Evolutionary conservation across 23 tunicate species (phyloP), one percentile per base, ranked within the genome.

Genomic region (Diplosoma virens): DNA sequence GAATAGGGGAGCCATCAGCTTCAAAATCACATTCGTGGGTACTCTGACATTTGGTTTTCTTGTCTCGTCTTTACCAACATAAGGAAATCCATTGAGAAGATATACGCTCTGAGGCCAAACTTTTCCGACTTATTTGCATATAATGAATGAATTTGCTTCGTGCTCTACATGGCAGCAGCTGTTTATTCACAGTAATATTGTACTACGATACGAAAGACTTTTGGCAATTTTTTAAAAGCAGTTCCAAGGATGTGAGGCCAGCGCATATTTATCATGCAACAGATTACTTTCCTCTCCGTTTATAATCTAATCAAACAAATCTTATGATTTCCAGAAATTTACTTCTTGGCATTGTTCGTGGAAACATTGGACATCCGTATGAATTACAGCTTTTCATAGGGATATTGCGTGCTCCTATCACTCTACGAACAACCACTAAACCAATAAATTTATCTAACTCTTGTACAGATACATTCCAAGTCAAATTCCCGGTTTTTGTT

Each of bases 61-160:
- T 58, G 65, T 23, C 26, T 23, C 65, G 23, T 65, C 37, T 28
- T 65, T 65, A 11, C 71, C 71, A 25, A 65, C 71, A 23, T 65
- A 65, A 65, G 36, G 71, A 65, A 65, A 25, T 7, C 71, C 37
- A 23, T 65, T 65, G 71, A 65, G 29, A 25, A 25, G 29, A 28
- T 65, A 65, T 65, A 25, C 29, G 71, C 23, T 65, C 23, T 65
- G 24, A 5, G 22, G 25, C 64, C 64, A 56, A 56, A 56, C 64
- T 56, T 56, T 11, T 56, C 22, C 20, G 64, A 45, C 52, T 45
- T 45, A 45, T 16, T n/a, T n/a, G 11, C 50, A 41, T 21, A 21
- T 56, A 9, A 5, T 56, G 64, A 16, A 56, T 56, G 22, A 56
- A 56, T 56, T 56, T 56, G 22, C 64, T 5, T 7, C 64, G 64